Evolutionary conservation across 2,888 invertebrate genomes (phyloP).

Genomic region (Pristionchus exspectatus): DNA sequence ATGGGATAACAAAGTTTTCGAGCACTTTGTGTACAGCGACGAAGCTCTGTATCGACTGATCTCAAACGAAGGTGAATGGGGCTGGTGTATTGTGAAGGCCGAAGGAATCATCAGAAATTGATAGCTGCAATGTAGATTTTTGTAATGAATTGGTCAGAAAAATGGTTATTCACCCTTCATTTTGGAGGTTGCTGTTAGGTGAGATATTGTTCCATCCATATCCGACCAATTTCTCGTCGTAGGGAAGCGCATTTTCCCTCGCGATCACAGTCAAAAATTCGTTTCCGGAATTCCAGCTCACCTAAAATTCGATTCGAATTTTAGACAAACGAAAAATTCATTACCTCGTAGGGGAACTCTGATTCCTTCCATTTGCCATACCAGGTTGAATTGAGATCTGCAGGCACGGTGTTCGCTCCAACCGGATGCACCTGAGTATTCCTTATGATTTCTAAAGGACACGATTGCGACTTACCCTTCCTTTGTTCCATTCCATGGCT

Average conservation of each 20-base stretch:
- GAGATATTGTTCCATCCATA: constrained; percentile 92
- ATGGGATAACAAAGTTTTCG: neutral
- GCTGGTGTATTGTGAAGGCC: constrained; percentile 92
- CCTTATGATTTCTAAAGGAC: too few relatives aligned
- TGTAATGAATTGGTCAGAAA: neutral
- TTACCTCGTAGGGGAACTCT: constrained; percentile 84
- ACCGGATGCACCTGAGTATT: constrained; percentile 54
- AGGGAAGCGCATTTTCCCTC: constrained; percentile 85
- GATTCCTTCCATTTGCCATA: constrained; percentile 89
- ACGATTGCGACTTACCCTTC: constrained; percentile 82
- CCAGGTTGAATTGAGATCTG: constrained; percentile 91
- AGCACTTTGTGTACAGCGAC: neutral
- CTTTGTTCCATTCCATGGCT: constrained; percentile 86
- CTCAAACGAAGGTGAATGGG: constrained; percentile 86
- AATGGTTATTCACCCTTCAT: constrained; percentile 83
- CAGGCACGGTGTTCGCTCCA: constrained; percentile 81
- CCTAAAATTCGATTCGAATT: neutral
- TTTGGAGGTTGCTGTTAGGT: constrained; percentile 86
- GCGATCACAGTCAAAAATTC: constrained; percentile 91
- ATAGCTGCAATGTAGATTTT: constrained; percentile 79
- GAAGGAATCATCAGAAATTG: constrained; percentile 88
- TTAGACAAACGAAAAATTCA: neutral
- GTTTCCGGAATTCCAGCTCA: constrained; percentile 89
- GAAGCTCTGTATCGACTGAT: constrained; percentile 19
- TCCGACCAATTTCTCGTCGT: constrained; percentile 92